Evolutionary conservation across 2,113 vertebrate genomes (phyloP), one percentile per base, ranked within the genome.

Genomic region (Aspidoscelis tigris): DNA sequence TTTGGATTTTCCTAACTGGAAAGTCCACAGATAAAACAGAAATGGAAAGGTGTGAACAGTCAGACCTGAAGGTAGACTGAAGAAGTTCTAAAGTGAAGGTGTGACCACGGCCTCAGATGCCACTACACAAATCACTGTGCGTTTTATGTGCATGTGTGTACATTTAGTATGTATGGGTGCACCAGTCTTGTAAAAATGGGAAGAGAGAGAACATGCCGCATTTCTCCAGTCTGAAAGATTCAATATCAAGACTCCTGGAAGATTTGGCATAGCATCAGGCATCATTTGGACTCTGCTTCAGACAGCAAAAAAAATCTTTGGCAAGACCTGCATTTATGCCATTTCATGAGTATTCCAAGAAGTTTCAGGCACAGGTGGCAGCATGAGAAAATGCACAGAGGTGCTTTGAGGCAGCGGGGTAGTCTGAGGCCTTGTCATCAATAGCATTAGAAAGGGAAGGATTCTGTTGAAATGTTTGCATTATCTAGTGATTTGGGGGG

Each of bases 401-500:
- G 47, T 72, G 20, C 50, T 24, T 64, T 84, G 33, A 78, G 43
- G 73, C 20, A 64, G 26, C 7, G 41, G 43, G n/a, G 20, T 21
- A n/a, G 7, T 53, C 12, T 39, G 68, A 2, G 22, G 58, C 73
- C 43, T 50, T 72, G 11, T 80, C 53, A 47, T 92, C 92, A 82
- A 81, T 55, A 87, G 85, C 93, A 87, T 70, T 84, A 66, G 71
- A 43, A 78, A 80, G 53, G 0, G 0, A 90, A 64, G 82, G 87
- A 92, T 88, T 87, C 7, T 84, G 93, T 89, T 89, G 69, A 3
- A 79, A 43, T 39, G 65, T 39, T 85, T 83, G 55, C 69, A 82
- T 92, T 91, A 93, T 93, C 75, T 70, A 85, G 92, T 90, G 11
- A 43, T 91, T 89, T 14, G 58, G 18, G 14, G 33, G 58, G 18